Base-by-base conservation (phyloP, 2,797 vertebrate genomes). In the Chanos chanos region DNA sequence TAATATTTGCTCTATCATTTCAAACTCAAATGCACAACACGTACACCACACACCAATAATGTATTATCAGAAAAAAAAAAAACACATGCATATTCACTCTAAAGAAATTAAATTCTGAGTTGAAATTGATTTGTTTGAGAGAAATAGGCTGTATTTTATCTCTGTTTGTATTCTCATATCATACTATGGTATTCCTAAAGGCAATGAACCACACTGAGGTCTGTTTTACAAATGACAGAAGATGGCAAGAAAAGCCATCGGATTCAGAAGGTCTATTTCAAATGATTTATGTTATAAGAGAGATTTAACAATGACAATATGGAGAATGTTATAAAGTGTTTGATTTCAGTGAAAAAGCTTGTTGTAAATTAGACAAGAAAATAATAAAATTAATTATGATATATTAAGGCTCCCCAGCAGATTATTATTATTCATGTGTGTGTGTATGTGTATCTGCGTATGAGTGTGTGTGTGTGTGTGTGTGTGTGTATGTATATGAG, bases 311-410 rank as follows among this genome's bases (percentile, higher is more conserved):
- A 87, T 78, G 85, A 86, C 76, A 83, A 83, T 86, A 88, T 88
- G 76, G 85, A 85, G 83, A 89, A 86, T 85, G 61, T n/a, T 84
- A 83, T 85, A 85, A 76, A 81, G 87, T 89, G 85, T 90, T 89
- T 86, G 80, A 89, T 88, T 90, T 91, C 86, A 90, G 87, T 91
- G 85, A 90, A 86, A n/a, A 87, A 85, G 89, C 89, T 90, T 90
- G 89, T 89, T 91, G 89, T 90, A 90, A 89, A 91, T 87, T 89
- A 90, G 88, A 89, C 90, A 89, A 86, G 84, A 89, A 89, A 87
- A 76, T 60, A 89, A 89, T 89, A 89, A 89, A 90, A 87, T 75
- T 44, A 83, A 88, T 89, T 88, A 89, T 67, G 60, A 51, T 71
- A 85, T n/a, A n/a, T n/a, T n/a, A 88, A 86, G 85, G 83, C 82